Evolutionary conservation across 2,888 invertebrate genomes (phyloP), one percentile per base, ranked within the genome.

Genomic region (Hirtodrosophila alboralis): DNA sequence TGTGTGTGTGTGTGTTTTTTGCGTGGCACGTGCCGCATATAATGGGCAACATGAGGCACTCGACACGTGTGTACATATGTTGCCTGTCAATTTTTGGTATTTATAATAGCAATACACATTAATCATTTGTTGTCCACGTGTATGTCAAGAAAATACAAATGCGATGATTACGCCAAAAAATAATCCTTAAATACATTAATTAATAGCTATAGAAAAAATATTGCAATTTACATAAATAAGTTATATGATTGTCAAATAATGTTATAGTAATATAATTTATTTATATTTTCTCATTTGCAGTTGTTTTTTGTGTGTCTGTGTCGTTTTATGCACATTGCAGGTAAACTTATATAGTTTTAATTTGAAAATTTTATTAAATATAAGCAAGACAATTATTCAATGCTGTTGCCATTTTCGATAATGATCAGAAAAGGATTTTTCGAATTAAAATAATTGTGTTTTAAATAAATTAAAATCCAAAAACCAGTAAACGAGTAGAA

Each of bases 1-100:
- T 27, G 31, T 18, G 27, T 36, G 37, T 26, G 47, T 36, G 64
- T n/a, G n/a, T n/a, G n/a, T n/a, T n/a, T n/a, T n/a, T n/a, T n/a
- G n/a, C n/a, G n/a, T n/a, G n/a, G 56, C 76, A 64, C 77, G 73
- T 72, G 74, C 47, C 68, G 10, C 38, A 45, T 28, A 49, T 63
- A 63, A 63, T 58, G 63, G 47, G 23, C 48, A 54, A 37, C 47
- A 34, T 37, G 58, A 38, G 51, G 12, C 54, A 14, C 26, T 36
- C n/a, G 51, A 37, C 26, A 23, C 31, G 21, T 37, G 33, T 33
- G 27, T 53, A 16, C 6, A n/a, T 31, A 33, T 52, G 14, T 56
- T 31, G 27, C 27, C 64, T 63, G 70, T 60, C 59, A 64, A 59
- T 66, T 63, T 54, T n/a, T 43, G 26, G 48, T 38, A 63, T 49